Evolutionary conservation across 2,797 vertebrate genomes (phyloP).

Genomic region (Amazona finschi): DNA sequence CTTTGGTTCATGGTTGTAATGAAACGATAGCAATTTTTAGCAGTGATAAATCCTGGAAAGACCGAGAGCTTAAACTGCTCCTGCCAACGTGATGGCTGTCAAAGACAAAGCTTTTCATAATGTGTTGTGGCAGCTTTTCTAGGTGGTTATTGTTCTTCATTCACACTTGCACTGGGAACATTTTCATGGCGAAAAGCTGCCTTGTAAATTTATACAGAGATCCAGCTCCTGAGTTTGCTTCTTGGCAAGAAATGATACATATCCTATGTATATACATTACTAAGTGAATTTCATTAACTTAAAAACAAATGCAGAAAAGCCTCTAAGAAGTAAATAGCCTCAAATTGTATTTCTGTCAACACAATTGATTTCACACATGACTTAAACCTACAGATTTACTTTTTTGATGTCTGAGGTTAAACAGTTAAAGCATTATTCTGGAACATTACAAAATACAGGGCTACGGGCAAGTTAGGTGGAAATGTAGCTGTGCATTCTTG

Average conservation of each 20-base stretch:
- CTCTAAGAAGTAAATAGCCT: background rate
- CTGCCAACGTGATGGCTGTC: background rate
- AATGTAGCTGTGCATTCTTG: background rate
- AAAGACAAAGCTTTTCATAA: background rate
- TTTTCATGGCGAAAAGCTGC: background rate
- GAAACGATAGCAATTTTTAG: background rate
- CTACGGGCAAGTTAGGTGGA: background rate
- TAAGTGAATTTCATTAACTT: background rate
- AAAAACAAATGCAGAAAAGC: background rate
- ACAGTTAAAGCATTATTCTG: background rate
- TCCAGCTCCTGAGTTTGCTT: background rate
- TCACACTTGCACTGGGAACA: background rate
- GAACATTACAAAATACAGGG: background rate
- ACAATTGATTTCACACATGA: background rate
- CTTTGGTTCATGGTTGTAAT: background rate
- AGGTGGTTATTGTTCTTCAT: background rate
- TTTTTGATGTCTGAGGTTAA: background rate
- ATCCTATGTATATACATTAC: background rate
- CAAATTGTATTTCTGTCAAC: background rate
- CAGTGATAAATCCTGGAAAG: background rate
- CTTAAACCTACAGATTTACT: background rate
- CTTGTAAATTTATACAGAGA: background rate
- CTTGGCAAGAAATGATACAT: background rate
- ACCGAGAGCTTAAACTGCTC: rapidly evolving
- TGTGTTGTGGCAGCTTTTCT: background rate